Evolutionary conservation across 2,113 vertebrate species (phyloP).

Genomic region (Spea bombifrons): DNA sequence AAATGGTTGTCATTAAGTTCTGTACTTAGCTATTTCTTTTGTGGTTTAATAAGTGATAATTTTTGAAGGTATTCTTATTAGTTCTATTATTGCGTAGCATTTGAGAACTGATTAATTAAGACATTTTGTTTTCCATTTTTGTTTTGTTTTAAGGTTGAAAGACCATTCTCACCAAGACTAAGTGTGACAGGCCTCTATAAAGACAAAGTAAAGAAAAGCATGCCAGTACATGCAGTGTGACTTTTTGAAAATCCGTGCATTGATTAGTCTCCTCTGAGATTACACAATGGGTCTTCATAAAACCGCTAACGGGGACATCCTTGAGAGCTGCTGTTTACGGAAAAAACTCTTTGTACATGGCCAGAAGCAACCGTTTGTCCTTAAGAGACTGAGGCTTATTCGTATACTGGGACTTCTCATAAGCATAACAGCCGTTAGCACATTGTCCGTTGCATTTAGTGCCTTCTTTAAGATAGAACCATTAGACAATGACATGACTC

Average conservation of each 20-base stretch:
- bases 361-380: constrained; percentile 64
- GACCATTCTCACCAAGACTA: constrained; percentile 52
- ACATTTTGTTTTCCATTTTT: constrained; percentile 28
- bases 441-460: constrained; percentile 78
- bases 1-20: too few relatives aligned
- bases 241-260: constrained; percentile 17
- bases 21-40: too few relatives aligned
- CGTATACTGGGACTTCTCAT: constrained; percentile 80
- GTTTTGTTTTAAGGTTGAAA: constrained; percentile 60
- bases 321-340: constrained; percentile 59
- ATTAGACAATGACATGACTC: constrained; percentile 55
- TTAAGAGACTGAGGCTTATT: constrained; percentile 83
- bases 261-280: constrained; percentile 38
- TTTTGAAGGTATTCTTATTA: too few relatives aligned
- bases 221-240: constrained; percentile 59
- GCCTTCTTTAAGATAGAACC: constrained; percentile 82
- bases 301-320: constrained; percentile 51
- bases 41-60: too few relatives aligned
- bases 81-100: too few relatives aligned
- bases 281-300: constrained; percentile 63
- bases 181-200: constrained; percentile 47
- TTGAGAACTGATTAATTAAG: constrained; percentile 5
- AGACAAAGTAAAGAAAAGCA: constrained; percentile 54
- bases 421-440: constrained; percentile 82
- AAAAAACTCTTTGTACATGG: constrained; percentile 51